Base-by-base conservation (phyloP, 1,140 invertebrate genomes). In the Babylonia areolata region DNA sequence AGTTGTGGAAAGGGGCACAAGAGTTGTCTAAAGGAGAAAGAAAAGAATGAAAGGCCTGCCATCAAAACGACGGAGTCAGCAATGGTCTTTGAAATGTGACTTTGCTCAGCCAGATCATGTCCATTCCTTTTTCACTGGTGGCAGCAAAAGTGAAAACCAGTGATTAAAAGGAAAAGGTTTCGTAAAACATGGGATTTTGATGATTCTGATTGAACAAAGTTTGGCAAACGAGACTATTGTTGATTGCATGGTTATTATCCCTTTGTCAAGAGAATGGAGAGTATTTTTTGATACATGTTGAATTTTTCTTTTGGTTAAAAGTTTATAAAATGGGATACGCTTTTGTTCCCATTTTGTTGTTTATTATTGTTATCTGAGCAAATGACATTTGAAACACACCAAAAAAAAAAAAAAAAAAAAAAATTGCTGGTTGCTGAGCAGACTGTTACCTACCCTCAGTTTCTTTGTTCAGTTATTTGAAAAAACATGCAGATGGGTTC, bases 211-310 rank as follows among this genome's bases (percentile, higher is more conserved):
- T 28, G 58, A 64, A 64, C 58, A 64, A 64, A 23, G 12, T 64
- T 64, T 64, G 17, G 46, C 17, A 6, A 64, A 64, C 5, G 17
- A n/a, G 58, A 64, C 58, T 23, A 64, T 64, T 64, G 58, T 28
- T 64, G 28, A 64, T 64, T 64, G 58, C 58, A 64, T 64, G 58
- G 58, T 51, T 51, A 51, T 51, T 12, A 17, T 51, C 58, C 28
- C 28, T 64, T 64, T 64, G 58, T 87, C n/a, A 85, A 75, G 78
- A 71, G 69, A 85, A 82, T 54, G 81, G 73, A 87, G 79, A 64
- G 81, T 87, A 85, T 85, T 87, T 87, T 87, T 87, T 87, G 86
- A 87, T 87, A 87, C 78, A 81, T 87, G 86, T 85, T 87, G 83
- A 81, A 28, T 64, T 64, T 64, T 64, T 69, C 58, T 86, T 87